Evolutionary conservation across 1,140 invertebrate genomes (phyloP).

Genomic region (Phthorimaea operculella): DNA sequence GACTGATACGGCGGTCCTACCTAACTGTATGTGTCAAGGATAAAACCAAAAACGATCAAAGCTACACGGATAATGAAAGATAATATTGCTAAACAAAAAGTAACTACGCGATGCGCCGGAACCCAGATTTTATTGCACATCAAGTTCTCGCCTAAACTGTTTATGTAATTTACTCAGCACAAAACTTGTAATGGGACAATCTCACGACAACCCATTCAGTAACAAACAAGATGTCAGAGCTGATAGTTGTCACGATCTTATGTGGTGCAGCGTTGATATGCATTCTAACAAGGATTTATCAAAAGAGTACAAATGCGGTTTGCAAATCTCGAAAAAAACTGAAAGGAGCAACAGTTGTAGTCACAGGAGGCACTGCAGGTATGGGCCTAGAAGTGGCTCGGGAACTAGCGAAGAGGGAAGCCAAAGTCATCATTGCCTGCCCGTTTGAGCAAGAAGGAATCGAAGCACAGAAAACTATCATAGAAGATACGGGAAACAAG

Average conservation of each 20-base stretch:
- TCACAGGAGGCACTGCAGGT: slow-evolving; percentile 85
- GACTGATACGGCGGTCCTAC: too few relatives aligned
- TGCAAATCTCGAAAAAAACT: slow-evolving; percentile 37
- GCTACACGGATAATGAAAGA: too few relatives aligned
- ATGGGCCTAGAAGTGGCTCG: slow-evolving; percentile 81
- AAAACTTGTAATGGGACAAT: too few relatives aligned
- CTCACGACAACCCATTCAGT: too few relatives aligned
- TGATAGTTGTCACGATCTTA: slow-evolving; percentile 18
- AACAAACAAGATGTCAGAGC: slow-evolving; percentile 21
- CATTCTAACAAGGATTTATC: slow-evolving; percentile 33
- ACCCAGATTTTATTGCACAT: too few relatives aligned
- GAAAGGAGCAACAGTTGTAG: slow-evolving; percentile 38
- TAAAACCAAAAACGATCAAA: too few relatives aligned
- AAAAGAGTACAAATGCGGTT: slow-evolving; percentile 39
- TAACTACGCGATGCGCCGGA: too few relatives aligned
- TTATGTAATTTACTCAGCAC: too few relatives aligned
- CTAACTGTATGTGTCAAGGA: too few relatives aligned
- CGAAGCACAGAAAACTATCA: slow-evolving; percentile 67
- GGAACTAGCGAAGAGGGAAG: slow-evolving; percentile 74
- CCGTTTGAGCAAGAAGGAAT: slow-evolving; percentile 39
- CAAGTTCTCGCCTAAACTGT: too few relatives aligned
- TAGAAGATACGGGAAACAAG: slow-evolving; percentile 70
- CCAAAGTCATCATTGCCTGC: slow-evolving; percentile 73
- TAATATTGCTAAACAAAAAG: too few relatives aligned
- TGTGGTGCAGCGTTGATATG: slow-evolving; percentile 12